Base-by-base conservation (phyloP, 2,113 vertebrate species). In the Lophius piscatorius region DNA sequence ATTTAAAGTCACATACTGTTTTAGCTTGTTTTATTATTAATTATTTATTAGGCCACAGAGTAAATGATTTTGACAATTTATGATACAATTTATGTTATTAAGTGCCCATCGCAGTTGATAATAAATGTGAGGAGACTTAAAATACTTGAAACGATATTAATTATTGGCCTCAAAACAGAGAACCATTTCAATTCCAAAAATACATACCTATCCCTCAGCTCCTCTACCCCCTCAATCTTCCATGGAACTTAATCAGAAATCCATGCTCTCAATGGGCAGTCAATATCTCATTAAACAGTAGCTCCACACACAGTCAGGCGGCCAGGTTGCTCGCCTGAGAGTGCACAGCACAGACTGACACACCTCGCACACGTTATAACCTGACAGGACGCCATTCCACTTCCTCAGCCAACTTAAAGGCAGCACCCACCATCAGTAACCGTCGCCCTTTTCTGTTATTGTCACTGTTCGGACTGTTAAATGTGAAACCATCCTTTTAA, bases 271-370 rank as follows among this genome's bases (percentile, higher is more conserved):
- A 81, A 90, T 90, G 87, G 84, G 78, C 86, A 89, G 87, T 90
- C 91, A 89, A 92, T 93, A 92, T 90, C 89, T 91, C 88, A 91
- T 92, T 91, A 92, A 88, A 40, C 80, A 91, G 86, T 78, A 77
- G 47, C 75, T 74, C 73, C 74, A 70, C 78, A 78, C 77, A 77
- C 65, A 83, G 81, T 28, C 73, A 76, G 64, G 65, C 74, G 66
- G 74, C 64, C 72, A 60, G 79, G 63, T 67, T 74, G 72, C 66
- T 72, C 36, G 67, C 75, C 76, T 83, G 70, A 69, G 78, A 57
- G 76, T 71, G 68, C 73, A 68, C 68, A 61, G 64, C 57, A 24
- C 73, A 82, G 66, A 72, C 72, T 80, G 74, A 73, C 82, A 82
- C 77, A 84, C 78, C 77, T 79, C 86, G 69, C 77, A 77, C 80